Evolutionary conservation across 2,888 invertebrate species (phyloP).

Genomic region (Lithophane leautieri): DNA sequence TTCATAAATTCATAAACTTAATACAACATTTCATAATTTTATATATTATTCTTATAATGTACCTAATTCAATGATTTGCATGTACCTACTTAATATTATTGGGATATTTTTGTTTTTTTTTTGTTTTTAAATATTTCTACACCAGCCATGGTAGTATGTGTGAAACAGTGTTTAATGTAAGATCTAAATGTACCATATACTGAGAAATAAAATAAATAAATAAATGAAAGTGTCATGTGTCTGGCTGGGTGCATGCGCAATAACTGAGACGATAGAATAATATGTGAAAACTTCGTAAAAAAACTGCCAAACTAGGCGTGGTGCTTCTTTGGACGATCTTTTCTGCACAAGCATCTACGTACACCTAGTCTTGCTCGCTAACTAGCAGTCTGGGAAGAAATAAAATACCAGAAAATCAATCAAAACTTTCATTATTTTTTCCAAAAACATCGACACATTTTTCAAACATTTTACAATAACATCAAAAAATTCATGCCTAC

Average conservation of each 20-base stretch:
- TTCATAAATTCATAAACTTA: no score
- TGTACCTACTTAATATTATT: no score
- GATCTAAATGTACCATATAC: no score
- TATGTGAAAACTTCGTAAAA: no score
- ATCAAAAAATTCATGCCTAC: constrained; percentile 7
- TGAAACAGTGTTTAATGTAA: no score
- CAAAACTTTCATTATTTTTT: background rate
- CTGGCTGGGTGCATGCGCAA: background rate
- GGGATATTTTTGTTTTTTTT: no score
- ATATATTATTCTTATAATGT: no score
- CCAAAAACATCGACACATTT: background rate
- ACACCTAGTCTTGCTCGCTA: background rate
- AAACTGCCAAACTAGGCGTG: background rate
- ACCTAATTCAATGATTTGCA: no score
- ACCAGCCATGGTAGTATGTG: no score
- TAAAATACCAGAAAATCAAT: background rate
- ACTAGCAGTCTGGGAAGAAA: background rate
- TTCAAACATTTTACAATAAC: background rate
- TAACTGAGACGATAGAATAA: background rate
- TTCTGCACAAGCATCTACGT: background rate
- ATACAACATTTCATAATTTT: no score
- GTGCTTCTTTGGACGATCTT: background rate
- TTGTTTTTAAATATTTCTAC: no score
- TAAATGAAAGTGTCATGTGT: background rate
- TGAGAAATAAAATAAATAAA: no score